Evolutionary conservation across 2,113 vertebrate genomes (phyloP).

Genomic region (Prochilodus magdalenae): DNA sequence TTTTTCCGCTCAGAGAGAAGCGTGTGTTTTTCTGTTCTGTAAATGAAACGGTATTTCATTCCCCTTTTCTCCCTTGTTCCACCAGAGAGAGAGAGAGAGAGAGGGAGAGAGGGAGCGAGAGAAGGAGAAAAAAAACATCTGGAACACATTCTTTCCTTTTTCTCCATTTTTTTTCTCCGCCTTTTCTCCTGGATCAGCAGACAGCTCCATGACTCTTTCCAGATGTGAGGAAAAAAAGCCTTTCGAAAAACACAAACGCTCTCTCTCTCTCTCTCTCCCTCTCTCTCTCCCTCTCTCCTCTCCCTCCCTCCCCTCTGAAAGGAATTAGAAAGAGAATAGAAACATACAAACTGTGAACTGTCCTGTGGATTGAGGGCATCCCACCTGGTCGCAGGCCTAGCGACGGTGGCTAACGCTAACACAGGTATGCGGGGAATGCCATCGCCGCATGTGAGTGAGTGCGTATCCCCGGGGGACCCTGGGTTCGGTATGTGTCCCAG

Average conservation of each 20-base stretch:
- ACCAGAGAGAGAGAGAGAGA: conserved; percentile 32
- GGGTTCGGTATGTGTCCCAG: conserved; percentile 9
- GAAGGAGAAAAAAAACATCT: conserved; percentile 78
- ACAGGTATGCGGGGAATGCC: conserved; percentile 75
- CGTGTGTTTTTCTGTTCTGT: conserved; percentile 69
- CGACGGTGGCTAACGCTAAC: background rate
- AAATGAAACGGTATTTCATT: conserved; percentile 69
- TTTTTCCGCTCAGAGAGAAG: conserved; percentile 57
- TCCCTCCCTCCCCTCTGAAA: background rate
- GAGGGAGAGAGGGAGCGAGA: conserved; percentile 55
- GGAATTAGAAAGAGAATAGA: background rate
- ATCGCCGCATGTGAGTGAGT: conserved; percentile 61
- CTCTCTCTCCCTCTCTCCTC: conserved; percentile 14
- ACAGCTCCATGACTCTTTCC: conserved; percentile 78
- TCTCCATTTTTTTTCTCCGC: conserved; percentile 42
- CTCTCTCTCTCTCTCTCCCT: conserved; percentile 59
- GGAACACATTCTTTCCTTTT: conserved; percentile 77
- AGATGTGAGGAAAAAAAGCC: conserved; percentile 73
- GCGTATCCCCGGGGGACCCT: conserved; percentile 27
- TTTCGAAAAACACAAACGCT: conserved; percentile 37
- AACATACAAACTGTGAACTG: too few species aligned
- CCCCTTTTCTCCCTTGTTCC: conserved; percentile 64
- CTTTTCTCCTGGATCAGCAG: conserved; percentile 71
- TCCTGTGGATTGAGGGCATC: background rate
- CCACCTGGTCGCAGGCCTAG: background rate